A percentile compares a stretch with the other conserved stretches of the same genome.
Conservation (phyloP, 2,113 vertebrate species). For the Crotophaga sulcirostris region DNA sequence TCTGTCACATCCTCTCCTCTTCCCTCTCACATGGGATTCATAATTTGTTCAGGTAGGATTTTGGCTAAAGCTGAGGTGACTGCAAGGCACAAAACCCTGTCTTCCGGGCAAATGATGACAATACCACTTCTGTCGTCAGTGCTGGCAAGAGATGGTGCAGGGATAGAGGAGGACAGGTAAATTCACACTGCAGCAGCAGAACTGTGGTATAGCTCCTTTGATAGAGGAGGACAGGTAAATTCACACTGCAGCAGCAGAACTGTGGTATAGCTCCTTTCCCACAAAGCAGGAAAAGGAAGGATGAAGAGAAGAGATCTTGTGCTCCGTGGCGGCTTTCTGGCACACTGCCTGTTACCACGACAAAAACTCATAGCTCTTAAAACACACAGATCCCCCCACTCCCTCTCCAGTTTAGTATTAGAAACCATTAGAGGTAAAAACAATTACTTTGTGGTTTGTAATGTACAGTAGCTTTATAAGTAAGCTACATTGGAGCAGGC, state of each 20-base stretch:
- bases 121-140: background rate
- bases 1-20: background rate
- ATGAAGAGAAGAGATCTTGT: background rate
- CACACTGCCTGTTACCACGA: background rate
- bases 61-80: background rate
- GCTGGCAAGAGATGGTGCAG: background rate
- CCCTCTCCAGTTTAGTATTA: background rate
- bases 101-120: background rate
- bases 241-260: background rate
- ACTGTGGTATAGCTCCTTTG: background rate
- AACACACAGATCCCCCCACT: background rate
- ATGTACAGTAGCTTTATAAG: background rate
- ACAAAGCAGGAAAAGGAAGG: background rate
- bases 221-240: background rate
- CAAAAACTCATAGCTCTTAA: background rate
- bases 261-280: background rate
- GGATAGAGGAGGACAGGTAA: background rate
- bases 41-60: background rate
- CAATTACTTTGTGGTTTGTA: background rate
- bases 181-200: background rate
- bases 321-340: background rate
- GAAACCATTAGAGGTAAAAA: background rate
- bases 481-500: background rate
- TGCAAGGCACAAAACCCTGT: background rate
- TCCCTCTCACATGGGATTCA: background rate